A percentile compares a stretch with the other conserved stretches of the same genome.
phyloP scores from a whole-genome alignment of 2,888 invertebrate genomes.

The Scelioninae gen. 1 region DNA sequence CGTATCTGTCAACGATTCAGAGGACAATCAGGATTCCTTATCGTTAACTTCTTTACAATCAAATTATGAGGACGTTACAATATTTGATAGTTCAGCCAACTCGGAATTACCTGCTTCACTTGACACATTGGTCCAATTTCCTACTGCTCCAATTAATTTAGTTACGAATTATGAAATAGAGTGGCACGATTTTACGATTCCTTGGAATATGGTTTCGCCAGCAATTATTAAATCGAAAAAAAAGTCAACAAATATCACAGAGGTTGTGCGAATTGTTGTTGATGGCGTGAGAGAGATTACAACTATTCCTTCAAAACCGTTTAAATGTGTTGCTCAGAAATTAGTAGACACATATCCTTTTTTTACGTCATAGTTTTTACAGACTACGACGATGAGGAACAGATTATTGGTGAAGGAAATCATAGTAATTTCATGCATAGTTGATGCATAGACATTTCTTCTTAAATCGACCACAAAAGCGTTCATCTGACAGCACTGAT shows the following conservation, averaged over 20 bases:
- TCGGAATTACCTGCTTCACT: too few species aligned
- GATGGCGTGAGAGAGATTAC: conserved; percentile 63
- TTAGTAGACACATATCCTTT: conserved; percentile 71
- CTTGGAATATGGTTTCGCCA: conserved; percentile 26
- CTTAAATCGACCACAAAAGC: conserved; percentile 60
- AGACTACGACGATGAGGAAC: conserved; percentile 73
- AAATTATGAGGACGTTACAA: too few species aligned
- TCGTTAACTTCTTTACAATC: too few species aligned
- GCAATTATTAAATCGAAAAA: not conserved
- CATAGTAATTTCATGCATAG: conserved; percentile 64
- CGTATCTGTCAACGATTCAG: not conserved
- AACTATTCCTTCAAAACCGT: conserved; percentile 66
- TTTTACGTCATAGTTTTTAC: conserved; percentile 68
- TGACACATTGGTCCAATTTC: not conserved
- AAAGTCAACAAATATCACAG: not conserved
- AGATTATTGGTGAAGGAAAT: conserved; percentile 70
- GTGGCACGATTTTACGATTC: conserved; percentile 24
- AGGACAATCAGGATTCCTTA: too few species aligned
- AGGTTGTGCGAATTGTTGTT: conserved; percentile 8
- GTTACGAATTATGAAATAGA: conserved; percentile 8
- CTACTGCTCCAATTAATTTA: not conserved
- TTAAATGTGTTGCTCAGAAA: conserved; percentile 70
- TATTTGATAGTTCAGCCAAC: too few species aligned
- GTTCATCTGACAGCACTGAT: not conserved
- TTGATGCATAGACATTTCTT: conserved; percentile 72